phyloP scores from a whole-genome alignment of 2,888 invertebrate genomes.

The Cremastinae sp. region DNA sequence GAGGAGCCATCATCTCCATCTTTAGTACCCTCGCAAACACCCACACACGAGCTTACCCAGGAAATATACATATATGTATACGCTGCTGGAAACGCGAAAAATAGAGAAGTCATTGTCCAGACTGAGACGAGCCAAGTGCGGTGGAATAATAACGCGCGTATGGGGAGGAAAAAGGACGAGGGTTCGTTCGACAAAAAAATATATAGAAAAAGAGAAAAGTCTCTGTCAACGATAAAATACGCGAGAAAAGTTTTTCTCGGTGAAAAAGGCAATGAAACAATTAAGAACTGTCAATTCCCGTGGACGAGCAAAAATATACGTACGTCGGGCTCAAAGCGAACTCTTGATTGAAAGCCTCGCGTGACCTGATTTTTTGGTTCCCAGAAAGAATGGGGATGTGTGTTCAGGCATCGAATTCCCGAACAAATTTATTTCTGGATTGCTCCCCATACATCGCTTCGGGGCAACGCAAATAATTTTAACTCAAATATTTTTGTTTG shows the following conservation, averaged over 20 bases:
- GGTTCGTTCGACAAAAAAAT: background rate
- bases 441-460: background rate
- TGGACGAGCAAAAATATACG: background rate
- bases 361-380: background rate
- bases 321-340: background rate
- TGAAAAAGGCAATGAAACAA: slow-evolving; percentile 36
- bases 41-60: too few species aligned
- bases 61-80: background rate
- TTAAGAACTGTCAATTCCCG: too few species aligned
- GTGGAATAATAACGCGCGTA: too few species aligned
- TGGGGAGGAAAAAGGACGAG: slow-evolving; percentile 19
- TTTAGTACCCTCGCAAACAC: slow-evolving; percentile 38
- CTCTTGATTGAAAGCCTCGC: background rate
- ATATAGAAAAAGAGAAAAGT: slow-evolving; percentile 16
- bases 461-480: slow-evolving; percentile 11
- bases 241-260: slow-evolving; percentile 32
- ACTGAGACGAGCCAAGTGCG: slow-evolving; percentile 1
- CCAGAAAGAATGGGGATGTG: slow-evolving; percentile 1
- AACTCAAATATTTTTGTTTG: background rate
- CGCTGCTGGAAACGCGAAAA: background rate
- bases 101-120: slow-evolving; percentile 39
- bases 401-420: background rate
- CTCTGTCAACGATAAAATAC: slow-evolving; percentile 46
- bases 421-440: slow-evolving; percentile 19
- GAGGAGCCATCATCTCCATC: slow-evolving; percentile 45